Conservation (phyloP, 2,888 invertebrate genomes). For the Tetrapedia diversipes region DNA sequence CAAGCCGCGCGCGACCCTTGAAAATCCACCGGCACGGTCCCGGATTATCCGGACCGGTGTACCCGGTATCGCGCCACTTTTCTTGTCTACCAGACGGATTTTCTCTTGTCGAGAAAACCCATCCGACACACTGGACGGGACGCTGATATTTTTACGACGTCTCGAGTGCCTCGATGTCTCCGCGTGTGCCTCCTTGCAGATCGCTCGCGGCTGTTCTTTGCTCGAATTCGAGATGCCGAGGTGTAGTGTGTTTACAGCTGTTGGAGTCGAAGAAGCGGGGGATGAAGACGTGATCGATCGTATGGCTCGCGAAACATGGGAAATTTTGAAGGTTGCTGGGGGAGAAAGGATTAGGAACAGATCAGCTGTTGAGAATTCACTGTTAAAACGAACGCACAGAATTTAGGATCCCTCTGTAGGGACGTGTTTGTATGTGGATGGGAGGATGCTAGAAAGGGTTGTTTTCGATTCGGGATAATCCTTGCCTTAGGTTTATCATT, state of each 20-base stretch:
- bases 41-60: conserved; percentile 52
- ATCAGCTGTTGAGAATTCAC: too few relatives aligned
- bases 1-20: conserved; percentile 43
- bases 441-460: too few relatives aligned
- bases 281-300: neutral
- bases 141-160: conserved; percentile 40
- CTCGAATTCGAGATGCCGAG: neutral
- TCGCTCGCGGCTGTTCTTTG: neutral
- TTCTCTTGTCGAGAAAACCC: conserved; percentile 5
- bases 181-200: too few relatives aligned
- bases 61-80: conserved; percentile 40
- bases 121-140: neutral
- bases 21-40: conserved; percentile 55
- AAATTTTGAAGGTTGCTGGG: neutral
- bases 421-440: too few relatives aligned
- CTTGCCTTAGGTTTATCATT: too few relatives aligned
- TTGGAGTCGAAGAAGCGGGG: neutral
- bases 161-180: conserved; percentile 12
- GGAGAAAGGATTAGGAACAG: too few relatives aligned
- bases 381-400: too few relatives aligned
- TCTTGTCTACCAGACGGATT: conserved; percentile 51
- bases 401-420: too few relatives aligned
- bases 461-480: too few relatives aligned
- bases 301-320: neutral
- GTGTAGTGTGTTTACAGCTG: conserved; percentile 23